Evolutionary conservation across 1,140 invertebrate species (phyloP).

Genomic region (Neomicropteryx cornuta): DNA sequence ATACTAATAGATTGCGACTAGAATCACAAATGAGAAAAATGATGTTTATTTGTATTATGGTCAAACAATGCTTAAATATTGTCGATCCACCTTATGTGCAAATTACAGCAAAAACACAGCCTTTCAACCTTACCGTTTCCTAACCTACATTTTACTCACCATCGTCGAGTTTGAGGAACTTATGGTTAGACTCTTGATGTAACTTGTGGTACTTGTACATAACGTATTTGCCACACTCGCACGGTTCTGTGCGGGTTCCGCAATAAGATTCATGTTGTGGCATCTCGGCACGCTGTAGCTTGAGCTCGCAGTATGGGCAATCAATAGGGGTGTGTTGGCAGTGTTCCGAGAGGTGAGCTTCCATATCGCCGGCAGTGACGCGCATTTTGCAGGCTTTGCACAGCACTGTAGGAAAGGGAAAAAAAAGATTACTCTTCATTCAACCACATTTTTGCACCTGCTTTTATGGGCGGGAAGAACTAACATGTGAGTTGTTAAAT

Average conservation of each 20-base stretch:
- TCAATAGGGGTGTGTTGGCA: constrained; percentile 20
- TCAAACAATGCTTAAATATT: no score
- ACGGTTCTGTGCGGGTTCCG: constrained; percentile 47
- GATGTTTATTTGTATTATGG: no score
- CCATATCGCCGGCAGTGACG: constrained; percentile 28
- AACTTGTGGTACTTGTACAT: constrained; percentile 46
- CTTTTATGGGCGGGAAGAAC: no score
- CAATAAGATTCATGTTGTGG: constrained; percentile 46
- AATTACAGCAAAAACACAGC: background rate
- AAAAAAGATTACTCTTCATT: no score
- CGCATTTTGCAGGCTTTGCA: constrained; percentile 21
- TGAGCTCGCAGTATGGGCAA: constrained; percentile 46
- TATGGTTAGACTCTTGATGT: constrained; percentile 43
- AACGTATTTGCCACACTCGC: constrained; percentile 47
- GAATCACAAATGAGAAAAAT: no score
- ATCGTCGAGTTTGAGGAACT: constrained; percentile 38
- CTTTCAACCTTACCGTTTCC: background rate
- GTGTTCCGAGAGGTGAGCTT: constrained; percentile 30
- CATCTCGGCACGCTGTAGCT: constrained; percentile 37
- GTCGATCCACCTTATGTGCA: no score
- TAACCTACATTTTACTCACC: no score
- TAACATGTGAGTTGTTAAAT: no score
- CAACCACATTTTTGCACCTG: no score
- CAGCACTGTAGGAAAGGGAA: constrained; percentile 7
- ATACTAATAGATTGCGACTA: no score